These are phyloP conservation scores for Denticeps clupeoides DNA, from an alignment of 2,797 vertebrate species.

Conservation along the genomic window DNA sequence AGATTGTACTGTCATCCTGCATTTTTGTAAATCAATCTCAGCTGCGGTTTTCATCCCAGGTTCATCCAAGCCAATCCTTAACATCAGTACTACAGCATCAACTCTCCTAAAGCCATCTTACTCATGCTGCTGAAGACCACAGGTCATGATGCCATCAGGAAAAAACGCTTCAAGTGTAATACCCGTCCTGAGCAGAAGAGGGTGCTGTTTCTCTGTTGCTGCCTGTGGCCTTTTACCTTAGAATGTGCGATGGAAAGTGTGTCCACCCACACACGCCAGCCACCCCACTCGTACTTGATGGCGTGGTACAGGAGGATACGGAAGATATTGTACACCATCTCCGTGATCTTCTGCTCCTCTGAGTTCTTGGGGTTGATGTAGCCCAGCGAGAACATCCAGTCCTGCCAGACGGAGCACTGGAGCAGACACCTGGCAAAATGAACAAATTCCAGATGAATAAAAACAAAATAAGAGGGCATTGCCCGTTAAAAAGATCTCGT, in stretches of 20 bases:
- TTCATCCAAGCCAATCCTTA: too few species aligned
- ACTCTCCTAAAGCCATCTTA: too few species aligned
- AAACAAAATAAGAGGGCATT: too few species aligned
- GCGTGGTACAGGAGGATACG: slow-evolving; percentile 97
- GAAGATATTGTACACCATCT: slow-evolving; percentile 99
- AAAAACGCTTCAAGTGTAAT: too few species aligned
- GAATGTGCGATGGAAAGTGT: slow-evolving; percentile 98
- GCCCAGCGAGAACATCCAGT: slow-evolving; percentile 99
- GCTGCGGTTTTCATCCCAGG: too few species aligned
- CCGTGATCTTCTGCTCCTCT: slow-evolving; percentile 97
- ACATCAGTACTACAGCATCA: background rate
- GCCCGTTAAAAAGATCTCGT: too few species aligned
- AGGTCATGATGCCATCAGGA: too few species aligned
- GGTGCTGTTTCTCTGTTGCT: too few species aligned
- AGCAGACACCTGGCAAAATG: slow-evolving; percentile 80
- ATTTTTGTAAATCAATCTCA: too few species aligned
- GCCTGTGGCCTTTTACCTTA: slow-evolving; percentile 65
- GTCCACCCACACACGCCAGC: slow-evolving; percentile 98
- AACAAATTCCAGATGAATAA: slow-evolving; percentile 3
- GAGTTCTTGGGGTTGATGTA: slow-evolving; percentile 98
- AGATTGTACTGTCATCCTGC: too few species aligned
- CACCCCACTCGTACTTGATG: slow-evolving; percentile 99
- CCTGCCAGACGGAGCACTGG: slow-evolving; percentile 99
- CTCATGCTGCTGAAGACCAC: too few species aligned
- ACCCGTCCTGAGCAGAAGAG: too few species aligned